These are phyloP conservation scores for Teleiodes luculella DNA, from an alignment of 2,888 invertebrate genomes.

Conservation along the genomic window DNA sequence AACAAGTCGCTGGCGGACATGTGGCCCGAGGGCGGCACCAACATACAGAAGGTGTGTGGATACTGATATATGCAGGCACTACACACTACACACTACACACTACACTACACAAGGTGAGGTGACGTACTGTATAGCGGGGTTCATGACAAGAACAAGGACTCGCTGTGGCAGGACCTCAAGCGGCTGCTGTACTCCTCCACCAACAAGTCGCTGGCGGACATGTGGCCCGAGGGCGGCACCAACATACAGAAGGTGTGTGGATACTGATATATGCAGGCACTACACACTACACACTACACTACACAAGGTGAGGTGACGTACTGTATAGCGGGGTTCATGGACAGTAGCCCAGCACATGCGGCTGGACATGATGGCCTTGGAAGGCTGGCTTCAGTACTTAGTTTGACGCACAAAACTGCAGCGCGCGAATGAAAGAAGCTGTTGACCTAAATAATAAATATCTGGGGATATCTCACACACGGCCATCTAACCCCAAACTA, in stretches of 20 bases:
- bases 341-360: too few relatives aligned
- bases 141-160: conserved; percentile 98
- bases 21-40: conserved; percentile 98
- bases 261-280: conserved; percentile 78
- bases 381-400: too few relatives aligned
- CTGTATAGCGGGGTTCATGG: conserved; percentile 91
- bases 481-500: too few relatives aligned
- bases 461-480: too few relatives aligned
- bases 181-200: conserved; percentile 91
- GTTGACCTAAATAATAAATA: too few relatives aligned
- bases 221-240: conserved; percentile 98
- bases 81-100: too few relatives aligned
- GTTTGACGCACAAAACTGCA: too few relatives aligned
- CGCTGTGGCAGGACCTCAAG: conserved; percentile 97
- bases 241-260: conserved; percentile 84
- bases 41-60: conserved; percentile 83
- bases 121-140: conserved; percentile 92
- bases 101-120: too few relatives aligned
- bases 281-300: too few relatives aligned
- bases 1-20: conserved; percentile 88
- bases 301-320: conserved; percentile 98
- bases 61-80: conserved; percentile 82
- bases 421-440: too few relatives aligned
- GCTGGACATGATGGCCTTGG: too few relatives aligned
- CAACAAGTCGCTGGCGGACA: conserved; percentile 85